A percentile compares a stretch with the other conserved stretches of the same genome.
Conservation (phyloP, 1,140 invertebrate species). For the Mylabris phalerata region DNA sequence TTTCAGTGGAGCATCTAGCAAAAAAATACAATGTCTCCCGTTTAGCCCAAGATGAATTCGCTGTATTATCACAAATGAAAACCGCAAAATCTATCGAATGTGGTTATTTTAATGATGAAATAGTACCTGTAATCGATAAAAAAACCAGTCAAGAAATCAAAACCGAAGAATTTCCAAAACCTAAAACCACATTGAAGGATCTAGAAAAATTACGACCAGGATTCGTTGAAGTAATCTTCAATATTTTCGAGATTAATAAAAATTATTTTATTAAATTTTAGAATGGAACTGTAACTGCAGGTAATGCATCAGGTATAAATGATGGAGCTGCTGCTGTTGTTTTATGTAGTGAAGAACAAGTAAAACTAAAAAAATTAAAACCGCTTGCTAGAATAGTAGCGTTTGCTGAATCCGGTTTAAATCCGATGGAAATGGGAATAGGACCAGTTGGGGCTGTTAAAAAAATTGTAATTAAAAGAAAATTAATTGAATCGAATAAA, state of each 20-base stretch:
- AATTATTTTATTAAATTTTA: conserved; percentile 15
- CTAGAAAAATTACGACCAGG: conserved; percentile 56
- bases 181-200: conserved; percentile 51
- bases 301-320: conserved; percentile 77
- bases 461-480: conserved; percentile 48
- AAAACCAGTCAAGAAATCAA: conserved; percentile 48
- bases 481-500: neutral
- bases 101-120: conserved; percentile 67
- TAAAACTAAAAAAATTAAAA: conserved; percentile 41
- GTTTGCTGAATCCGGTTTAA: conserved; percentile 58
- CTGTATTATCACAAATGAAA: conserved; percentile 65
- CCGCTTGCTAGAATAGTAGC: conserved; percentile 62
- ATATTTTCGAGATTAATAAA: neutral
- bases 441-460: conserved; percentile 65
- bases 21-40: conserved; percentile 62
- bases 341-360: conserved; percentile 55
- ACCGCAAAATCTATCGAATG: conserved; percentile 55
- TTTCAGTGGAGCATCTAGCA: conserved; percentile 70
- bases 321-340: conserved; percentile 81
- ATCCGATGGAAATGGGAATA: conserved; percentile 69
- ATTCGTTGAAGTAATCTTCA: conserved; percentile 44
- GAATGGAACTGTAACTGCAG: conserved; percentile 68
- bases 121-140: conserved; percentile 55
- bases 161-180: conserved; percentile 63
- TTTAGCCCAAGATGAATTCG: conserved; percentile 70